These are phyloP conservation scores for Pseudococcus viburni DNA, from an alignment of 2,888 invertebrate species.

Conservation along the genomic window DNA sequence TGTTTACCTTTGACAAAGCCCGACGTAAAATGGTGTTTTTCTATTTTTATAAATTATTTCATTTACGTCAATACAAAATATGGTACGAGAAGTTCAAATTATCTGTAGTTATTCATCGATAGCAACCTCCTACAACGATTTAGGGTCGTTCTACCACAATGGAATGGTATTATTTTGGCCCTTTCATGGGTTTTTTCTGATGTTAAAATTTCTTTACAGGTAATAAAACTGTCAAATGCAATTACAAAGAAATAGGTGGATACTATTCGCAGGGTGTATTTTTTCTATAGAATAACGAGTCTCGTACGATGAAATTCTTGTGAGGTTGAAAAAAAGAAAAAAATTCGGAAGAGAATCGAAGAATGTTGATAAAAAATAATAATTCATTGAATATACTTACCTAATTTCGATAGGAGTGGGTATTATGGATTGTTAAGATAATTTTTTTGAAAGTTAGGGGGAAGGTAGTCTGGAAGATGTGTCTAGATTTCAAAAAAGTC, in stretches of 20 bases:
- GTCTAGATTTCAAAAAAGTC: too few species aligned
- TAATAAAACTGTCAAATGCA: constrained; percentile 5
- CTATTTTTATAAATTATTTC: constrained; percentile 24
- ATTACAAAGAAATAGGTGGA: constrained; percentile 2
- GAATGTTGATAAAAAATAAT: not conserved
- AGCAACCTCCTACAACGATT: constrained; percentile 6
- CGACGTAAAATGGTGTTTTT: not conserved
- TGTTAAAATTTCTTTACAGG: not conserved
- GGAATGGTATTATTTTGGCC: not conserved
- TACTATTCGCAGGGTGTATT: not conserved
- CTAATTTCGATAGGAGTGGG: too few species aligned
- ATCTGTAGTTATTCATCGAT: not conserved
- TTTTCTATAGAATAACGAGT: not conserved
- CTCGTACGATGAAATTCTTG: not conserved
- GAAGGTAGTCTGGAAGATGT: too few species aligned
- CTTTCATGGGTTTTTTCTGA: not conserved
- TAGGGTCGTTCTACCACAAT: not conserved
- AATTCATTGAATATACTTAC: not conserved
- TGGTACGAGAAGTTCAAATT: not conserved
- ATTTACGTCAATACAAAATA: not conserved
- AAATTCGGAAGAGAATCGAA: not conserved
- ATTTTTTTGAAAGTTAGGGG: too few species aligned
- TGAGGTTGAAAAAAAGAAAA: not conserved
- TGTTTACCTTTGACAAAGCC: not conserved
- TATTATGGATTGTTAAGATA: too few species aligned